Percentiles rank a stretch among this genome's conserved stretches.
These are phyloP conservation scores for Styela plicata DNA, from an alignment of 23 tunicate genomes.

Conservation along the genomic window DNA sequence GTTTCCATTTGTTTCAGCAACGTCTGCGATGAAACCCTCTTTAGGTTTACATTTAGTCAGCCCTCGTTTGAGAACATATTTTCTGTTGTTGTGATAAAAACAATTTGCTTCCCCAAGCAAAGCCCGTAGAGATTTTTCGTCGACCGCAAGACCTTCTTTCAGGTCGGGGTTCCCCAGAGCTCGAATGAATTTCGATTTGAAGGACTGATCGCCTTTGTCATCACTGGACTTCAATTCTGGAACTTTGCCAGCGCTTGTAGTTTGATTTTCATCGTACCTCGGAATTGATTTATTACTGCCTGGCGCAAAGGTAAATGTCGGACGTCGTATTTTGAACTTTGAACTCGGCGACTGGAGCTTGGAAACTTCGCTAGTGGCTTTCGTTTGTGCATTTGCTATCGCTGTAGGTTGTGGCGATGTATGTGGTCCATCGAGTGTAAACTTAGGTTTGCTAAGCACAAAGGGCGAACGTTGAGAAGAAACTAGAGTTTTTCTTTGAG, in stretches of 20 bases:
- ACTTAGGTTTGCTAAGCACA: conserved; percentile 4
- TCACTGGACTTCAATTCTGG: conserved; percentile 22
- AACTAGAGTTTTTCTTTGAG: background rate
- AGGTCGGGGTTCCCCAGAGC: conserved; percentile 23
- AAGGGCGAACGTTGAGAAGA: background rate
- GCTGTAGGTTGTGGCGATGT: background rate
- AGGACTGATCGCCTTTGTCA: background rate
- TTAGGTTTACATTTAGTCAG: background rate
- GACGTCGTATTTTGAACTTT: conserved; percentile 4
- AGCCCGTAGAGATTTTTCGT: conserved; percentile 27
- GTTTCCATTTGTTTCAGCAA: background rate
- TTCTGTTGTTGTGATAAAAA: conserved; percentile 27
- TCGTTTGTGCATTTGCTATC: background rate
- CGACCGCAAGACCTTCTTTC: conserved; percentile 29
- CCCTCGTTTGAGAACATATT: conserved; percentile 27
- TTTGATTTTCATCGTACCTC: background rate
- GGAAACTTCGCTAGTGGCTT: background rate
- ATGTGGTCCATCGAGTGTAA: background rate
- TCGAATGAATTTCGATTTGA: conserved; percentile 20
- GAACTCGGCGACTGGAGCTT: background rate
- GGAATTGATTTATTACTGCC: background rate
- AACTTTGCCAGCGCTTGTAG: background rate
- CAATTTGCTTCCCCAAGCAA: conserved; percentile 25
- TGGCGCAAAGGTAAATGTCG: background rate
- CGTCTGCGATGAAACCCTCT: background rate